Evolutionary conservation across 2,113 vertebrate genomes (phyloP).

Genomic region (Platichthys flesus): DNA sequence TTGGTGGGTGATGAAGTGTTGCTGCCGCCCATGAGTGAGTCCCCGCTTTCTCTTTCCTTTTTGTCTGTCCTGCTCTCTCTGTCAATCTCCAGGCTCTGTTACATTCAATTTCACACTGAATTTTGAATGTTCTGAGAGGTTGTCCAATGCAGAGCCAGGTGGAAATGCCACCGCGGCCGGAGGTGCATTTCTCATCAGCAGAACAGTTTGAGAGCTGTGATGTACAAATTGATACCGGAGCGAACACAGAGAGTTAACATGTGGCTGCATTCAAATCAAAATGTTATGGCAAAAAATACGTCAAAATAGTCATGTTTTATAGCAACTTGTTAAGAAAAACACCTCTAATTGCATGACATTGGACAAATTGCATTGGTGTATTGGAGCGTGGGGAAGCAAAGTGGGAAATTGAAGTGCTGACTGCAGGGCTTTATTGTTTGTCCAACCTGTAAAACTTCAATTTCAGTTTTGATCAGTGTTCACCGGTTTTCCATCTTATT

Average conservation of each 20-base stretch:
- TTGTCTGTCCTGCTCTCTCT: background rate
- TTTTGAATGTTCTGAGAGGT: conserved; percentile 21
- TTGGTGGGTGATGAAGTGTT: conserved; percentile 47
- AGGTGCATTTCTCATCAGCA: conserved; percentile 5
- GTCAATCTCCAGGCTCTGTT: conserved; percentile 18
- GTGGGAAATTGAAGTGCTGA: background rate
- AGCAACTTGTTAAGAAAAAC: background rate
- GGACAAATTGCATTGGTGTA: background rate
- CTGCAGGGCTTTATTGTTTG: background rate
- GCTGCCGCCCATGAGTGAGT: conserved; percentile 12
- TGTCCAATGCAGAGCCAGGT: background rate
- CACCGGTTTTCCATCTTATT: background rate
- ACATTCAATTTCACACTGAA: conserved; percentile 25
- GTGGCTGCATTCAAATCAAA: background rate
- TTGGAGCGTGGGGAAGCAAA: background rate
- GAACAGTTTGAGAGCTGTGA: background rate
- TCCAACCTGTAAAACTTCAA: background rate
- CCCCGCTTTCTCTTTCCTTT: conserved; percentile 8
- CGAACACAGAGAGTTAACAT: too few species aligned
- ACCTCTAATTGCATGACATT: background rate
- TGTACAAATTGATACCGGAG: too few species aligned
- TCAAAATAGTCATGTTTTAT: background rate
- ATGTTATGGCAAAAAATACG: background rate
- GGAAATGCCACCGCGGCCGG: conserved; percentile 18
- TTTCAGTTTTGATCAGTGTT: background rate